Base-by-base conservation (phyloP, 2,797 vertebrate species). In the Sebastes kiyomatsui region DNA sequence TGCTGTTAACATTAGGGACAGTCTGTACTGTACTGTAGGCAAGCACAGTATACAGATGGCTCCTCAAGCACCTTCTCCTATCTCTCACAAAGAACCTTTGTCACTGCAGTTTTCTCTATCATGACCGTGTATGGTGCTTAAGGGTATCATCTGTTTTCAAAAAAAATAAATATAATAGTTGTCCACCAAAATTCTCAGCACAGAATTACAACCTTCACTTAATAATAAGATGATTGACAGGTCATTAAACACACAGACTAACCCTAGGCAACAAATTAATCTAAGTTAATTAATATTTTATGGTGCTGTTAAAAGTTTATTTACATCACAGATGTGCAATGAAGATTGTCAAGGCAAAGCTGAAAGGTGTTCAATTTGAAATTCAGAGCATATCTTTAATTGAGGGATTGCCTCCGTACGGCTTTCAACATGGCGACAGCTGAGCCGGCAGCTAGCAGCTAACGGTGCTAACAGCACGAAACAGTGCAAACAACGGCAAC, bases 1-100 rank as follows among this genome's bases (percentile, higher is more conserved):
- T 68, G 73, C 23, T 77, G 56, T 77, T 52, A 30, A 54, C 72
- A 60, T 67, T 54, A 10, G 52, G 77, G 58, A 88, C 82, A 46
- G 73, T 1, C 28, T 80, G 77, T 88, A 11, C 76, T 65, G 65
- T 65, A 28, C 80, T 35, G 38, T 22, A 28, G 60, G 62, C 27
- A 77, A 14, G 23, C 27, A 20, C n/a, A 27, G 30, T 25, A 22
- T 32, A 71, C 75, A 75, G 81, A 82, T 58, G 49, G 64, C 46
- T 65, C 59, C 72, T 70, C 74, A 84, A 77, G 77, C 30, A 30
- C 33, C 52, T 32, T 81, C 75, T 71, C 13, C 14, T 35, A 46
- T 81, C 74, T 71, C 23, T 62, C 62, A 64, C 62, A 80, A 81
- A 75, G 33, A 71, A 58, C 68, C 42, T 69, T 66, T 4, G 65